phyloP scores from a whole-genome alignment of 1,140 invertebrate species.

The Drosophila tani region DNA sequence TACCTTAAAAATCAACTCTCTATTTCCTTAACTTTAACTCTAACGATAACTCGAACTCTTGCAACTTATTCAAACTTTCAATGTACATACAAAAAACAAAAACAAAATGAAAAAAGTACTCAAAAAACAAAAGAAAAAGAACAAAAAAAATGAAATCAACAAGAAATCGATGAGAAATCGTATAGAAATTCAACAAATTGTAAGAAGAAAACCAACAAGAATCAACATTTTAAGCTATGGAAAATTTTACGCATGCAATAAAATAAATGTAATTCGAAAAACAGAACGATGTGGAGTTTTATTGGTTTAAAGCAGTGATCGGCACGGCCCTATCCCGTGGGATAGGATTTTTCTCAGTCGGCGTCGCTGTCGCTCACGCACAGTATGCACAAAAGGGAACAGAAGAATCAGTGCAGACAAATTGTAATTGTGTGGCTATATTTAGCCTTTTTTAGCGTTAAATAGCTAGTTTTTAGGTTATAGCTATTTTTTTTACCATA shows the following conservation, averaged over 20 bases:
- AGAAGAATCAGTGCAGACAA: too few species aligned
- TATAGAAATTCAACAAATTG: constrained; percentile 57
- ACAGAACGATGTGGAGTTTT: background rate
- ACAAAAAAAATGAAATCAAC: too few species aligned
- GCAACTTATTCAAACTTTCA: constrained; percentile 80
- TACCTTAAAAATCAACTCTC: constrained; percentile 71
- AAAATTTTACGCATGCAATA: constrained; percentile 82
- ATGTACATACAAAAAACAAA: constrained; percentile 55
- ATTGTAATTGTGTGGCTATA: too few species aligned
- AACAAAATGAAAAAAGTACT: too few species aligned
- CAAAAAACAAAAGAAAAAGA: constrained; percentile 34
- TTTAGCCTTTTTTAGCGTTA: too few species aligned
- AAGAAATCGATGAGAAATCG: constrained; percentile 26
- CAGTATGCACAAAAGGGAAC: too few species aligned
- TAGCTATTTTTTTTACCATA: too few species aligned
- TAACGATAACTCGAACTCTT: constrained; percentile 66
- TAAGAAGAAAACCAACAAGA: constrained; percentile 53
- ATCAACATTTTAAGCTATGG: constrained; percentile 81
- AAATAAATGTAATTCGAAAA: constrained; percentile 78
- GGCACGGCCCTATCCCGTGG: too few species aligned
- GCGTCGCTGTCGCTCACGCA: too few species aligned
- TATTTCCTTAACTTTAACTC: constrained; percentile 72
- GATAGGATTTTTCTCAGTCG: too few species aligned
- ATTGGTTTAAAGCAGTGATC: background rate
- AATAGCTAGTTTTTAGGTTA: too few species aligned